These are phyloP conservation scores for Rhyacichthys aspro DNA, from an alignment of 2,797 vertebrate species.

Conservation along the genomic window DNA sequence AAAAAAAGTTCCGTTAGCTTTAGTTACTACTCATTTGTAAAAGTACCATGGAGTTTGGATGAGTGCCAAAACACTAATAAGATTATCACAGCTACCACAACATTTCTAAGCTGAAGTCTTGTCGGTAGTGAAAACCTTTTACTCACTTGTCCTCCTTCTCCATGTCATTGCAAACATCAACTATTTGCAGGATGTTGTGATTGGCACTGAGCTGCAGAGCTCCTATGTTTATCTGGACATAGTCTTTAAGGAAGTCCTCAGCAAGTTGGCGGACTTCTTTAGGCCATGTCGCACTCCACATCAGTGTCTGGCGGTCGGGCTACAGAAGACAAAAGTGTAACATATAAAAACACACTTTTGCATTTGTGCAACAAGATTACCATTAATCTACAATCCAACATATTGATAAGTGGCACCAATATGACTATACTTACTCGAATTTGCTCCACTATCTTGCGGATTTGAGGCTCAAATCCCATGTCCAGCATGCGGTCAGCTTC, in stretches of 20 bases:
- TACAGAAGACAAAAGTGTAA: conserved; percentile 30
- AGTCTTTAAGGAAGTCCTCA: conserved; percentile 96
- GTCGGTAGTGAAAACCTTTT: no score
- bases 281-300: conserved; percentile 99
- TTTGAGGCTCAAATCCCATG: conserved; percentile 98
- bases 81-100: no score
- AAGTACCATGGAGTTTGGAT: no score
- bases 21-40: no score
- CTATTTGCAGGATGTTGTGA: conserved; percentile 98
- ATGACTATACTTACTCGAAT: conserved; percentile 85
- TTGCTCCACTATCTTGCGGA: conserved; percentile 96
- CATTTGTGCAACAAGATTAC: no score
- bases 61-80: neutral
- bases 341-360: no score
- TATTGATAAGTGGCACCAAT: neutral
- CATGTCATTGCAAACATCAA: conserved; percentile 95
- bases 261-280: conserved; percentile 98
- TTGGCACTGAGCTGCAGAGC: conserved; percentile 95
- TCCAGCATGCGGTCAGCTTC: conserved; percentile 98
- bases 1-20: no score
- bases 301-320: conserved; percentile 94
- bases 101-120: no score
- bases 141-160: conserved; percentile 92
- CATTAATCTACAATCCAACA: neutral
- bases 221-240: conserved; percentile 95